Evolutionary conservation across 1,140 invertebrate species (phyloP).

Genomic region (Frieseomelitta varia): DNA sequence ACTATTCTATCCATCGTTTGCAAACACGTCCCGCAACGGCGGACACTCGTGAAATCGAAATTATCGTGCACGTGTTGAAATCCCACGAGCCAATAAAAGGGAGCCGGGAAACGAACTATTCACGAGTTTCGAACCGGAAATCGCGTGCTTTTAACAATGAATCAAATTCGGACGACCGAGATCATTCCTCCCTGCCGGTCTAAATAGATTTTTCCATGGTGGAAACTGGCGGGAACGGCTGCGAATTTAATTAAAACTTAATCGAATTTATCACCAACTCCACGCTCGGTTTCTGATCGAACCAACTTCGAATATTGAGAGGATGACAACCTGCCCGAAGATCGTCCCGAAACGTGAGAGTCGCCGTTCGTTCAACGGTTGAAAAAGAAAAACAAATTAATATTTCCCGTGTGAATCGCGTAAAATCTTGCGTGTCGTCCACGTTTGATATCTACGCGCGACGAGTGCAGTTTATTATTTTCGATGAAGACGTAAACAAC

Average conservation of each 20-base stretch:
- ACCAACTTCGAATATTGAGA: not conserved
- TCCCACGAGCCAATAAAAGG: not conserved
- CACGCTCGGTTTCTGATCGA: not conserved
- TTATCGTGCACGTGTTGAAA: not conserved
- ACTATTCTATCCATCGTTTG: not conserved
- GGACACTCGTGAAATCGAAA: not conserved
- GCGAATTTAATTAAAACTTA: constrained; percentile 21
- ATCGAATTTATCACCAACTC: constrained; percentile 7
- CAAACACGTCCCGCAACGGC: not conserved
- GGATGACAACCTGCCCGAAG: not conserved
- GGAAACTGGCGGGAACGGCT: not conserved
- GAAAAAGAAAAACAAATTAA: not conserved
- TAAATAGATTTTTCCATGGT: not conserved
- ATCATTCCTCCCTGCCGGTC: not conserved
- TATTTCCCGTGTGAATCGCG: not conserved
- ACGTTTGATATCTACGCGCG: constrained; percentile 8
- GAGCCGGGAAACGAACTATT: not conserved
- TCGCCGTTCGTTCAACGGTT: not conserved
- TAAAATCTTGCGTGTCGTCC: constrained; percentile 9
- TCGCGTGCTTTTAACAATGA: not conserved
- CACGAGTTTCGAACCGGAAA: not conserved
- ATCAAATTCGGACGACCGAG: not conserved
- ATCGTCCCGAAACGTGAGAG: not conserved
- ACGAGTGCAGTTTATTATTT: constrained; percentile 45
- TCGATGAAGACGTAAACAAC: constrained; percentile 53